Conservation (phyloP, 2,888 invertebrate genomes). For the Colostygia pectinataria region DNA sequence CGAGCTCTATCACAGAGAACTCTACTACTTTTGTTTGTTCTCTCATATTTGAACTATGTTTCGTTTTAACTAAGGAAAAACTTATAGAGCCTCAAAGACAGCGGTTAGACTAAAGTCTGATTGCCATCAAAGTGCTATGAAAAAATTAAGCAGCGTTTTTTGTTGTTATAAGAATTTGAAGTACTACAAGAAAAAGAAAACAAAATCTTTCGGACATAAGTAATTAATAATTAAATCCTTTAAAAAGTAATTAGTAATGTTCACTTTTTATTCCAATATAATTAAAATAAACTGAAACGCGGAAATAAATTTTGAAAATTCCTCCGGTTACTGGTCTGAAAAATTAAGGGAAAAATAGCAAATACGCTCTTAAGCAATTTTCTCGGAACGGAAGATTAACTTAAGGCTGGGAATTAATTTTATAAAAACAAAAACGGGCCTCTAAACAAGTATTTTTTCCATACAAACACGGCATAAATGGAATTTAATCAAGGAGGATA, state of each 20-base stretch:
- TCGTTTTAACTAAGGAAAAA: too few relatives aligned
- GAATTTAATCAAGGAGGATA: conserved; percentile 46
- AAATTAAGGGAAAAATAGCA: conserved; percentile 24
- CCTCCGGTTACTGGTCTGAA: conserved; percentile 18
- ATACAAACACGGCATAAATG: conserved; percentile 37
- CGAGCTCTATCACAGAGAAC: too few relatives aligned
- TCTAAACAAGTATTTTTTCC: conserved; percentile 34
- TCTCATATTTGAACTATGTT: too few relatives aligned
- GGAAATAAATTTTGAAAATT: conserved; percentile 8
- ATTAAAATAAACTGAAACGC: conserved; percentile 19
- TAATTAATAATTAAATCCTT: background rate
- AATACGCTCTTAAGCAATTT: conserved; percentile 26
- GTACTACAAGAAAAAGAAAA: too few relatives aligned
- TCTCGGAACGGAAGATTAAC: conserved; percentile 30
- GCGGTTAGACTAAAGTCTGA: too few relatives aligned
- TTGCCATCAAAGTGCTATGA: too few relatives aligned
- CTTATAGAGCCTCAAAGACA: too few relatives aligned
- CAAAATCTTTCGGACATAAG: too few relatives aligned
- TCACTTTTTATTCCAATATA: conserved; percentile 11
- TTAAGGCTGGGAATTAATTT: conserved; percentile 36
- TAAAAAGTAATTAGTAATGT: background rate
- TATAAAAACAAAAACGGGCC: conserved; percentile 35
- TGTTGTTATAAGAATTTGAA: too few relatives aligned
- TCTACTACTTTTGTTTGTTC: too few relatives aligned
- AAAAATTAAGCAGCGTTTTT: too few relatives aligned